phyloP scores from a whole-genome alignment of 2,113 vertebrate genomes.

The Elephas maximus region DNA sequence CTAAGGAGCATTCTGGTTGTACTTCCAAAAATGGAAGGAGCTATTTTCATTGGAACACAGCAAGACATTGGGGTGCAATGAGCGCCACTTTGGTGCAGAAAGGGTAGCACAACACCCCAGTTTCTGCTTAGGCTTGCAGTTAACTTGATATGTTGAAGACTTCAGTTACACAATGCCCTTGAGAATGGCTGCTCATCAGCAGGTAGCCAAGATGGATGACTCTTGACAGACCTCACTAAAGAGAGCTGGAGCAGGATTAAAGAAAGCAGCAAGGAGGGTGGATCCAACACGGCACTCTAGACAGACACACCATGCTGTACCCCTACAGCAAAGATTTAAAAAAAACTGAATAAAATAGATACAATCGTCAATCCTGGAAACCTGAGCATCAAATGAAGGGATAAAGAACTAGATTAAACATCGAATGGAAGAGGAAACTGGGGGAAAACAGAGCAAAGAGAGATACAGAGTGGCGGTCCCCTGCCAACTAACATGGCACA shows the following conservation, averaged over 20 bases:
- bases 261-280: background rate
- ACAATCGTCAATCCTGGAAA: too few relatives aligned
- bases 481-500: too few relatives aligned
- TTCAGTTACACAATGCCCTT: background rate
- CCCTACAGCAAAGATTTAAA: too few relatives aligned
- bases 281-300: too few relatives aligned
- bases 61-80: background rate
- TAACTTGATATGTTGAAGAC: background rate
- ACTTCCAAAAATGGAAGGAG: background rate
- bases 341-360: too few relatives aligned
- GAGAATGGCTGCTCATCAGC: background rate
- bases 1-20: background rate
- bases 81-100: background rate
- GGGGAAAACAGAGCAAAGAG: too few relatives aligned
- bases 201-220: background rate
- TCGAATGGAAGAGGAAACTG: too few relatives aligned
- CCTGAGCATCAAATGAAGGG: too few relatives aligned
- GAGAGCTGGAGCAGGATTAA: background rate
- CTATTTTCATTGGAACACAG: background rate
- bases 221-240: background rate
- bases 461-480: too few relatives aligned
- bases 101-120: background rate
- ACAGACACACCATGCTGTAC: too few relatives aligned
- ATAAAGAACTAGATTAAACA: too few relatives aligned
- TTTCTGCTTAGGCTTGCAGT: background rate